phyloP scores from a whole-genome alignment of 2,113 vertebrate genomes.

The Natator depressus region DNA sequence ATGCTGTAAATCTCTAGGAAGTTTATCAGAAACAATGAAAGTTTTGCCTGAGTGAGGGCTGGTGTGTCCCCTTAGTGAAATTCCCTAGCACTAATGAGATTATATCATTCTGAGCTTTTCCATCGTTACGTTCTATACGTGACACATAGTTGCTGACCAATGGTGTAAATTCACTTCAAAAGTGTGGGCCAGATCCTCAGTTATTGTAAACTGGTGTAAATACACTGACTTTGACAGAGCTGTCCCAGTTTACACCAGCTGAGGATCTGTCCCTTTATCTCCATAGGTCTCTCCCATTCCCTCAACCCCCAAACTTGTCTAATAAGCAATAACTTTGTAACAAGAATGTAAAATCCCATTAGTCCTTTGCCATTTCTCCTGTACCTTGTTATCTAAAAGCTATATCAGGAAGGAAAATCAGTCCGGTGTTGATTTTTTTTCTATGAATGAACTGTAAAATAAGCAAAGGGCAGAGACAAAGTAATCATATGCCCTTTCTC shows the following conservation, averaged over 20 bases:
- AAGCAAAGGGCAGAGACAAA: conserved; percentile 37
- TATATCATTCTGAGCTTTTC: background rate
- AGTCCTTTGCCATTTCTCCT: conserved; percentile 49
- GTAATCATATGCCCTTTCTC: conserved; percentile 8
- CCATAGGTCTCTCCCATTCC: background rate
- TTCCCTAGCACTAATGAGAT: background rate
- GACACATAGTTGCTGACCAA: background rate
- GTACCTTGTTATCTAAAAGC: background rate
- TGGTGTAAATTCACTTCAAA: background rate
- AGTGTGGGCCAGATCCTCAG: background rate
- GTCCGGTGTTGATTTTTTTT: conserved; percentile 1
- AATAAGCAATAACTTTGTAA: conserved; percentile 55
- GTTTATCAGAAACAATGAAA: background rate
- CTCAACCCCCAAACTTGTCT: conserved; percentile 41
- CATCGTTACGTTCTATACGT: background rate
- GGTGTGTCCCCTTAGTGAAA: background rate
- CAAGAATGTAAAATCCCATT: conserved; percentile 50
- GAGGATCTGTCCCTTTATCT: background rate
- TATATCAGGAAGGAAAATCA: conserved; percentile 25
- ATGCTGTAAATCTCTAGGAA: background rate
- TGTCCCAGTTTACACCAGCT: background rate
- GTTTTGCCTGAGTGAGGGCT: background rate
- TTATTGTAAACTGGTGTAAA: background rate
- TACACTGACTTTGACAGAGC: background rate
- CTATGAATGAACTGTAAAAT: conserved; percentile 43